Evolutionary conservation across 1,140 invertebrate species (phyloP).

Genomic region (Uloborus diversus): DNA sequence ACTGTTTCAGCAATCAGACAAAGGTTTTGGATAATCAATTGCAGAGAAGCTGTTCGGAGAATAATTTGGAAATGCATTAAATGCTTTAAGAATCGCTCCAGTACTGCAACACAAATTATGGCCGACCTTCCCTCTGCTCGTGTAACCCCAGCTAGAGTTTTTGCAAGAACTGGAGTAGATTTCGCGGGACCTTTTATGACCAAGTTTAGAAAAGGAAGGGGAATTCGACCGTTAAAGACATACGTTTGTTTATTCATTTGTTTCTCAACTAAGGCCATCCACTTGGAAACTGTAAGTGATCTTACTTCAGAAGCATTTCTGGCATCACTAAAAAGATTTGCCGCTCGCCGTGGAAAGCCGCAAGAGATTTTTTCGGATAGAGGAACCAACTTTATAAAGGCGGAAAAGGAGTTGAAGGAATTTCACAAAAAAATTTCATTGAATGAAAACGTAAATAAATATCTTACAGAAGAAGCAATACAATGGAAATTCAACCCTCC

Average conservation of each 20-base stretch:
- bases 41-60: no score
- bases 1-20: no score
- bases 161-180: conserved; percentile 24
- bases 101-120: no score
- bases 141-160: no score
- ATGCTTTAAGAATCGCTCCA: no score
- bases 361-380: conserved; percentile 6
- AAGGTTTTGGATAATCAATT: no score
- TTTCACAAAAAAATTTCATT: not conserved
- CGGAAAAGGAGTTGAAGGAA: not conserved
- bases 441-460: not conserved
- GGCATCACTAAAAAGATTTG: conserved; percentile 5
- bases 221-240: conserved; percentile 10
- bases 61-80: no score
- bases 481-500: conserved; percentile 65
- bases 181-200: conserved; percentile 31
- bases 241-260: not conserved
- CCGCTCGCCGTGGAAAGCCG: conserved; percentile 9
- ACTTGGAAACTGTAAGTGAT: conserved; percentile 9
- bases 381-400: not conserved
- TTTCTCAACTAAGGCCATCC: not conserved
- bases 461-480: not conserved
- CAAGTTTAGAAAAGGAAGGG: not conserved
- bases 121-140: no score
- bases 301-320: conserved; percentile 1